phyloP scores from a whole-genome alignment of 2,888 invertebrate genomes.

The Hypomecis punctinalis region DNA sequence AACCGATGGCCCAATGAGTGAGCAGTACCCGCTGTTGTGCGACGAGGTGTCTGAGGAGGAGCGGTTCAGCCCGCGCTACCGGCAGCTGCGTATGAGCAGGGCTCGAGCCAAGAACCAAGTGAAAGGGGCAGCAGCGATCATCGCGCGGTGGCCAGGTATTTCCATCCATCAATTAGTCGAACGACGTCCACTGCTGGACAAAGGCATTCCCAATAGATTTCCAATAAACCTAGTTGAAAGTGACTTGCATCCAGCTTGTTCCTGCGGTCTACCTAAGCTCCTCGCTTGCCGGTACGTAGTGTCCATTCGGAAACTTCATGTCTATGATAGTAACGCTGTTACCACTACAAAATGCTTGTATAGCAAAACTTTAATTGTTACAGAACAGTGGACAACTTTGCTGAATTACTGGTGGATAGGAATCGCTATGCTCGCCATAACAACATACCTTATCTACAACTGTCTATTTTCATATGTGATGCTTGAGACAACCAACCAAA shows the following conservation, averaged over 20 bases:
- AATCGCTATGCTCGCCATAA: slow-evolving; percentile 69
- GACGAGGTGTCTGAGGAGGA: slow-evolving; percentile 73
- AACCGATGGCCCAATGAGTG: slow-evolving; percentile 71
- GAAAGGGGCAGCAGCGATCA: slow-evolving; percentile 70
- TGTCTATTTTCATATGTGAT: slow-evolving; percentile 61
- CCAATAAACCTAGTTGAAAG: no score
- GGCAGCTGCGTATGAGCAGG: slow-evolving; percentile 51
- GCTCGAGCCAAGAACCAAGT: slow-evolving; percentile 59
- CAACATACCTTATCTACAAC: slow-evolving; percentile 71
- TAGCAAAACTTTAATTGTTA: slow-evolving; percentile 43
- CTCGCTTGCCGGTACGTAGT: no score
- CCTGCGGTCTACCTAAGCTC: no score
- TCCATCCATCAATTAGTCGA: no score
- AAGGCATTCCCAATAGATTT: no score
- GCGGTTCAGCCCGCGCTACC: slow-evolving; percentile 53
- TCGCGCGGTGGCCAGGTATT: slow-evolving; percentile 75
- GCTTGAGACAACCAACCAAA: slow-evolving; percentile 52
- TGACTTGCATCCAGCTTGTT: no score
- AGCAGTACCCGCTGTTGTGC: slow-evolving; percentile 70
- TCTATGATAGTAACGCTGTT: neutral
- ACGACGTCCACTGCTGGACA: no score
- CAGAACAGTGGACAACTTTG: slow-evolving; percentile 74
- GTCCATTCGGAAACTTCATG: no score
- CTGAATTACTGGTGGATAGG: slow-evolving; percentile 73
- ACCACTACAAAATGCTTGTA: neutral